phyloP scores from a whole-genome alignment of 2,113 vertebrate genomes.

The Sturnira hondurensis region DNA sequence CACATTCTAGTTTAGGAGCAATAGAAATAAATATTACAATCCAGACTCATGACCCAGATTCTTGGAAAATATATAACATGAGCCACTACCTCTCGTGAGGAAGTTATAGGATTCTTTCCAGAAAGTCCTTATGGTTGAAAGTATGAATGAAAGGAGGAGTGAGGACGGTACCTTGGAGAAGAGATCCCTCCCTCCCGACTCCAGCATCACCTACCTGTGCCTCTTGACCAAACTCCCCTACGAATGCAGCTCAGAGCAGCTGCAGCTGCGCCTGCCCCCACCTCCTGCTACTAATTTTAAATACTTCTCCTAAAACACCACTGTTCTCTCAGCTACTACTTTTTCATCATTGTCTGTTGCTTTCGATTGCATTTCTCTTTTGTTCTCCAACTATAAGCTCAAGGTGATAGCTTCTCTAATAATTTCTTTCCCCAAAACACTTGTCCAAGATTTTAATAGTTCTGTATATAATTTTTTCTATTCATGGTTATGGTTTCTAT shows the following conservation, averaged over 20 bases:
- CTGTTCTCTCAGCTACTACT: background rate
- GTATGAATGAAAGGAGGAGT: background rate
- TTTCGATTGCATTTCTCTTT: background rate
- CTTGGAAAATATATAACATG: conserved; percentile 7
- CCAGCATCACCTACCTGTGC: too few species aligned
- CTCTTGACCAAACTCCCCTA: background rate
- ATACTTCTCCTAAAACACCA: background rate
- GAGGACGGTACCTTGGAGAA: background rate
- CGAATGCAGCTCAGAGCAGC: background rate
- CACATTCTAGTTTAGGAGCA: background rate
- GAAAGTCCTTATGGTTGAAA: background rate
- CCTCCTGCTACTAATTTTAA: background rate
- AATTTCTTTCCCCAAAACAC: background rate
- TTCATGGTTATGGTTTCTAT: background rate
- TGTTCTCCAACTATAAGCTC: background rate
- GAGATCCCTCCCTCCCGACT: too few species aligned
- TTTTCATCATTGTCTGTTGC: background rate
- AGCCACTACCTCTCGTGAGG: background rate
- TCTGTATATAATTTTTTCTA: background rate
- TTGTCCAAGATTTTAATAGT: background rate
- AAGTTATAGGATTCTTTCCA: background rate
- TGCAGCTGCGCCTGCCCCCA: background rate
- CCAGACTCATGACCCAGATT: background rate
- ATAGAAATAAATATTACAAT: background rate
- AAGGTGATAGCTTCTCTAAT: background rate